Percentiles rank a stretch among this genome's conserved stretches.
Evolutionary conservation across 2,888 invertebrate species (phyloP).

Genomic region (Harpagoxenus sublaevis): DNA sequence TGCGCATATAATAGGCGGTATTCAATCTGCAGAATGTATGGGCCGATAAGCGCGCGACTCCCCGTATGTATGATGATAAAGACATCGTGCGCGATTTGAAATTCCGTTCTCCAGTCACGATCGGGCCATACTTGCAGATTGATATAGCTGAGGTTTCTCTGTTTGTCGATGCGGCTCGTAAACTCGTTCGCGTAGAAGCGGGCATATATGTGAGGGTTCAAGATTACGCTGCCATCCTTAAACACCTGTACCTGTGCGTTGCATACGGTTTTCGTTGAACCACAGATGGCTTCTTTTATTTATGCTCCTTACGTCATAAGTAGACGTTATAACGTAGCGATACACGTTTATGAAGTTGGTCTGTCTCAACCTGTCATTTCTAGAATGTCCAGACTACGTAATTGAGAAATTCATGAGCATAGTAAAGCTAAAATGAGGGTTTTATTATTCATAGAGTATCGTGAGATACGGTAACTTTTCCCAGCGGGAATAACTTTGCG

Average conservation of each 20-base stretch:
- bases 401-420: slow-evolving; percentile 46
- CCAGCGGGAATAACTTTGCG: neutral
- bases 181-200: slow-evolving; percentile 2
- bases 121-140: slow-evolving; percentile 9
- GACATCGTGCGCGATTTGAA: slow-evolving; percentile 32
- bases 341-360: neutral
- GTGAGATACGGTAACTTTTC: neutral
- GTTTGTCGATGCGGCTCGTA: neutral
- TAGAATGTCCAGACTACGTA: neutral
- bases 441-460: slow-evolving; percentile 34
- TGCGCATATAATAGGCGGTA: slow-evolving; percentile 47
- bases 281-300: neutral
- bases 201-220: neutral
- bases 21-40: slow-evolving; percentile 36
- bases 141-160: slow-evolving; percentile 11
- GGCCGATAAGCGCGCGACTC: slow-evolving; percentile 30
- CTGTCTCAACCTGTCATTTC: neutral
- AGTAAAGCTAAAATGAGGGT: slow-evolving; percentile 10
- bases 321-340: neutral
- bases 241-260: neutral
- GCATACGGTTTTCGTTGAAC: neutral
- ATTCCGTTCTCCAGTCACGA: slow-evolving; percentile 24
- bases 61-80: slow-evolving; percentile 27
- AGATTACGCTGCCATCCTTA: neutral
- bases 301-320: neutral